Percentiles rank a stretch among this genome's conserved stretches.
Conservation (phyloP, 2,888 invertebrate genomes). For the Drosophila algonquin region DNA sequence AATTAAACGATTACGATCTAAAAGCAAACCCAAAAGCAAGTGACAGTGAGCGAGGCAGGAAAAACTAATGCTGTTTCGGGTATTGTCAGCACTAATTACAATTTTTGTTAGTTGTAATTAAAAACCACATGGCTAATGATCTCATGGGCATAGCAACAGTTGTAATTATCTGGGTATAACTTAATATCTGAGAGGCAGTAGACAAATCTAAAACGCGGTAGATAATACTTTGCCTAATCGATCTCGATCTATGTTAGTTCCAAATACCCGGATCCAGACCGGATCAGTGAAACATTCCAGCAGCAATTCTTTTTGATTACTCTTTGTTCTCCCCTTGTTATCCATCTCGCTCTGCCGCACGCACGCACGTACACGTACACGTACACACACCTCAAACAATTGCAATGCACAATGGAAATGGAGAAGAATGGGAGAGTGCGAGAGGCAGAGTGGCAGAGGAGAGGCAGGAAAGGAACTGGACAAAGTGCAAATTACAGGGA, state of each 20-base stretch:
- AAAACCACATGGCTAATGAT: no score
- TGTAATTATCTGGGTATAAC: no score
- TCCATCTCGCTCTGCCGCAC: slow-evolving; percentile 5
- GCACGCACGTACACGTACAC: not conserved
- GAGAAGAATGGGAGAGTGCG: not conserved
- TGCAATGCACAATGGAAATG: slow-evolving; percentile 24
- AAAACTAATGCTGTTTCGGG: not conserved
- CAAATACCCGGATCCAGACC: slow-evolving; percentile 23
- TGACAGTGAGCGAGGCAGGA: not conserved
- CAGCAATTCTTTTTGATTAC: slow-evolving; percentile 30
- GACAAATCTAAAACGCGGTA: no score
- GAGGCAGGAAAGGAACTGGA: slow-evolving; percentile 34
- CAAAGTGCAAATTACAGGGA: slow-evolving; percentile 74
- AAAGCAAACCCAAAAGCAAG: not conserved
- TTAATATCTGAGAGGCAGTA: no score
- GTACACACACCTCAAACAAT: slow-evolving; percentile 16
- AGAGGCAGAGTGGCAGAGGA: not conserved
- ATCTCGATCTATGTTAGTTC: slow-evolving; percentile 18
- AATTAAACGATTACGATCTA: not conserved
- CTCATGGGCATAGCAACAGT: no score
- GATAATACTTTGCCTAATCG: slow-evolving; percentile 10
- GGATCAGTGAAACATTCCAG: slow-evolving; percentile 41
- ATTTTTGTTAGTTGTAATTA: no score
- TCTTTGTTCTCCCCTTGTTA: slow-evolving; percentile 22
- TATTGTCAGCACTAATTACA: not conserved